Evolutionary conservation across 1,140 invertebrate species (phyloP), one percentile per base, ranked within the genome.

Genomic region (Aphelenchoides besseyi): DNA sequence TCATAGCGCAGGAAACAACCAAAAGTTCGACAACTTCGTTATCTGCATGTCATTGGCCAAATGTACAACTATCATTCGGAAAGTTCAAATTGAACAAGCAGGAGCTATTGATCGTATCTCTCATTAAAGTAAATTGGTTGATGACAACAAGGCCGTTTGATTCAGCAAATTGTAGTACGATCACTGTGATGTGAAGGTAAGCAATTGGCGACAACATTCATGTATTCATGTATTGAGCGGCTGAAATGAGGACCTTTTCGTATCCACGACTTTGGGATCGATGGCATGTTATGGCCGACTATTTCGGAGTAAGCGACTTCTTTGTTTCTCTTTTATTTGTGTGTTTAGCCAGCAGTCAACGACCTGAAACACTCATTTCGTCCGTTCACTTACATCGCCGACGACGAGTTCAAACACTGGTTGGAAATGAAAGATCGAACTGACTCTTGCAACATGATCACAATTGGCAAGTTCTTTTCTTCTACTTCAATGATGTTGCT

Each of bases 331-430:
- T 48, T 48, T 48, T 23, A 12, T 23, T 23, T 23, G 41, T 16
- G 23, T 48, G 41, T 48, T 48, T 48, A 48, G 41, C 23, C 41
- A 48, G 12, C 23, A 23, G 41, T 48, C 41, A 48, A 48, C 41
- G 41, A 48, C 41, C 41, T 48, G 12, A 48, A 48, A 23, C 41
- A 48, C 41, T 48, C 41, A 48, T 48, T 48, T 23, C 41, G 41
- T 12, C 12, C 41, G 41, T 48, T 48, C 41, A 48, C 41, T 23
- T 48, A 48, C 41, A 12, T 48, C 23, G 41, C 41, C 12, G 41
- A 48, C 41, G 41, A 48, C 41, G 41, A 48, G 41, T 48, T 48
- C 41, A 48, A 48, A 23, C 41, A 48, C 23, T 48, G 41, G 41
- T 23, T 48, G 41, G 41, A 48, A 23, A 48, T 48, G 41, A 23